phyloP scores from a whole-genome alignment of 2,888 invertebrate genomes.

The Habrosyne pyritoides region DNA sequence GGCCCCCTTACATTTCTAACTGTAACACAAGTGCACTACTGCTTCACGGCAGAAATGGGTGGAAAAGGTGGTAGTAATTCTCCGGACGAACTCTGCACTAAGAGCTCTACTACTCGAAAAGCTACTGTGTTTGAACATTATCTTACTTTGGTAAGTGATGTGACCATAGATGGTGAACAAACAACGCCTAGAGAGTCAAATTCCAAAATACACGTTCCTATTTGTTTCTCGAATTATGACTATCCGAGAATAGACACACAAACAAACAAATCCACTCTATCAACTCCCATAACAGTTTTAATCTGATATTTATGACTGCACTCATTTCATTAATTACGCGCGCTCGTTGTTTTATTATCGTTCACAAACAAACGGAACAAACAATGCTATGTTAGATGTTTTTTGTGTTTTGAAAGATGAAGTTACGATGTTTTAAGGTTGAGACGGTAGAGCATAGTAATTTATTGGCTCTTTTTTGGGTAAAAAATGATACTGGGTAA shows the following conservation, averaged over 20 bases:
- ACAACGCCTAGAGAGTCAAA: too few relatives aligned
- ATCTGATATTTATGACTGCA: slow-evolving; percentile 27
- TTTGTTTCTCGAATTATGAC: not conserved
- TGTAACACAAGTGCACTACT: too few relatives aligned
- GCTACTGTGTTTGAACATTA: too few relatives aligned
- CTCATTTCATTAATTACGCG: slow-evolving; percentile 30
- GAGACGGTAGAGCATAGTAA: not conserved
- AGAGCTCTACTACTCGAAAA: too few relatives aligned
- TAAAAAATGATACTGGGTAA: too few relatives aligned
- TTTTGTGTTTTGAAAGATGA: not conserved
- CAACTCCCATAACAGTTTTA: slow-evolving; percentile 24
- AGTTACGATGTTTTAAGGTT: not conserved
- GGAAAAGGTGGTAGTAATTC: too few relatives aligned
- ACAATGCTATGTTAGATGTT: slow-evolving; percentile 4
- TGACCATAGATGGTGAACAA: too few relatives aligned
- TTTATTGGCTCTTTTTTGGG: not conserved
- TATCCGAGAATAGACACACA: slow-evolving; percentile 13
- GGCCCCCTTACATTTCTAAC: too few relatives aligned
- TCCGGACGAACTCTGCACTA: too few relatives aligned
- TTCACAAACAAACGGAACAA: slow-evolving; percentile 19
- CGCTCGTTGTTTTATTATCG: slow-evolving; percentile 17
- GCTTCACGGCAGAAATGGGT: too few relatives aligned
- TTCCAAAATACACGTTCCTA: not conserved
- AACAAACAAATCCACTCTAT: slow-evolving; percentile 6
- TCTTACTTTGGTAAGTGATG: too few relatives aligned